Evolutionary conservation across 2,113 vertebrate genomes (phyloP).

Genomic region (Dasyprocta punctata): DNA sequence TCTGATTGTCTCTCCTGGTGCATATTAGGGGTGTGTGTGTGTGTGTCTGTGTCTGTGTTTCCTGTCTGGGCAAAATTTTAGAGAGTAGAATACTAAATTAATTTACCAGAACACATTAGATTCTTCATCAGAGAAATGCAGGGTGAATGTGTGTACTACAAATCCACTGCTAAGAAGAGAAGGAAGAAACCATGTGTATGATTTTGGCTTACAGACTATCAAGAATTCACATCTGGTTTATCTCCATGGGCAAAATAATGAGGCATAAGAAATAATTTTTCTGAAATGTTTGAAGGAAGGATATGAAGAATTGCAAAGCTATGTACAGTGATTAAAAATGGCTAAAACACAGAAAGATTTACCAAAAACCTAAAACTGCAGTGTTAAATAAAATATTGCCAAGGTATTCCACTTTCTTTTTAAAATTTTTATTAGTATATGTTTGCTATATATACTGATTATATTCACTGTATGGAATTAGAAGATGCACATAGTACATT

Average conservation of each 20-base stretch:
- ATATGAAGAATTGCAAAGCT: constrained; percentile 3
- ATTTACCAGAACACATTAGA: neutral
- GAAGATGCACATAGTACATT: neutral
- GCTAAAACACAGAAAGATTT: neutral
- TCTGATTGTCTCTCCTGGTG: neutral
- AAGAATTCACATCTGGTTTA: neutral
- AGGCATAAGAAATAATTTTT: neutral
- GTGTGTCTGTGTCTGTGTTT: neutral
- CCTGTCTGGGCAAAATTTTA: neutral
- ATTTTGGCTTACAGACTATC: neutral
- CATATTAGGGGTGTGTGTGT: neutral
- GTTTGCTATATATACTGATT: neutral
- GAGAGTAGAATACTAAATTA: neutral
- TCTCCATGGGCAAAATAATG: neutral
- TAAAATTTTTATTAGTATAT: neutral
- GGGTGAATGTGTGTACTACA: neutral
- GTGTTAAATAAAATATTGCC: neutral
- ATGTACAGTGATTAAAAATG: neutral
- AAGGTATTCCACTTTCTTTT: neutral
- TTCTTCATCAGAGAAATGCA: neutral
- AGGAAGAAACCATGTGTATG: neutral
- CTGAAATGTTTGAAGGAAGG: neutral
- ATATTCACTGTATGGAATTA: neutral
- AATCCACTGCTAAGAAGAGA: neutral
- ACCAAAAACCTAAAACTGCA: neutral